A percentile compares a stretch with the other conserved stretches of the same genome.
phyloP scores from a whole-genome alignment of 1,140 invertebrate species.

The Drosophila azteca region DNA sequence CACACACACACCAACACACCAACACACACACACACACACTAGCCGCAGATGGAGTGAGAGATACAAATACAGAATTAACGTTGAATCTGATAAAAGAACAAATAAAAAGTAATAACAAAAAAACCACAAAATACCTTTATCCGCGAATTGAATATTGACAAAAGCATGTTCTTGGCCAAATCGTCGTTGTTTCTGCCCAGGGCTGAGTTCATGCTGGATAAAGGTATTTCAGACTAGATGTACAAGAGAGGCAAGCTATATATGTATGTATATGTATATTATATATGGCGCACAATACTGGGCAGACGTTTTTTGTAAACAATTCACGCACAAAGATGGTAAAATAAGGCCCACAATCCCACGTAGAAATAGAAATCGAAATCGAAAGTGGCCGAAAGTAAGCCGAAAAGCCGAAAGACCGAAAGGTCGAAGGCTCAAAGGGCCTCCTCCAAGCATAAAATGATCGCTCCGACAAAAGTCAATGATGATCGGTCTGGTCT shows the following conservation, averaged over 20 bases:
- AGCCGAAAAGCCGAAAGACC: slow-evolving; percentile 19
- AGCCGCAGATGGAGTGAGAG: slow-evolving; percentile 7
- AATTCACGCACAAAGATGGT: slow-evolving; percentile 84
- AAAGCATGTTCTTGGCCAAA: slow-evolving; percentile 80
- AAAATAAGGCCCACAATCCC: slow-evolving; percentile 77
- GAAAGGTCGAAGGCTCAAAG: slow-evolving; percentile 5
- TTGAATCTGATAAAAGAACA: slow-evolving; percentile 28
- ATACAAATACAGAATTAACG: slow-evolving; percentile 16
- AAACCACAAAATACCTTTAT: slow-evolving; percentile 67
- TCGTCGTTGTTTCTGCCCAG: slow-evolving; percentile 84
- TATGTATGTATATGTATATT: slow-evolving; percentile 73
- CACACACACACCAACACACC: slow-evolving; percentile 6
- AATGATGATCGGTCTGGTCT: slow-evolving; percentile 21
- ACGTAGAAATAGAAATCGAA: slow-evolving; percentile 7
- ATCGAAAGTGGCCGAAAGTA: neutral
- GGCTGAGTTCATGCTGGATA: slow-evolving; percentile 82
- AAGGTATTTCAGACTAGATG: slow-evolving; percentile 57
- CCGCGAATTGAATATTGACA: slow-evolving; percentile 28
- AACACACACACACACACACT: neutral
- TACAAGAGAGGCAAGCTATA: slow-evolving; percentile 25
- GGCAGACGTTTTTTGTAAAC: slow-evolving; percentile 84
- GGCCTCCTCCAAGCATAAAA: slow-evolving; percentile 53
- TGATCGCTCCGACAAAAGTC: slow-evolving; percentile 61
- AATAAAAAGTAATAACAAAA: neutral
- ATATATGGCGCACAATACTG: slow-evolving; percentile 72